Evolutionary conservation across 1,140 invertebrate species (phyloP).

Genomic region (Campodea augens): DNA sequence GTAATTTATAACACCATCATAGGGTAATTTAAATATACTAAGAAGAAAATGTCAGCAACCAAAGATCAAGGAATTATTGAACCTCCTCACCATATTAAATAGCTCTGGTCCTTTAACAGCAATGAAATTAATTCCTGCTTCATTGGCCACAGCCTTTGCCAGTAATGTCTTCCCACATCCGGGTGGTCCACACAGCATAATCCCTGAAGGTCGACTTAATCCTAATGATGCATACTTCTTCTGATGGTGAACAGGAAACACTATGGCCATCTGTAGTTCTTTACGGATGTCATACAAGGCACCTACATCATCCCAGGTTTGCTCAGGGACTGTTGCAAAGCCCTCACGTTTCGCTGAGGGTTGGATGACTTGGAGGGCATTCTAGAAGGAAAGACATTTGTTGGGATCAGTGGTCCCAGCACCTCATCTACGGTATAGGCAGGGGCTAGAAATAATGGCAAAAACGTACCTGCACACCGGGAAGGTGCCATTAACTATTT

Average conservation of each 20-base stretch:
- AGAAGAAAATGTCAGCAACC: not conserved
- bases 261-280: conserved; percentile 72
- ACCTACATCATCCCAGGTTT: conserved; percentile 93
- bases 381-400: no score
- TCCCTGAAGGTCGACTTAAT: conserved; percentile 58
- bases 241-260: conserved; percentile 75
- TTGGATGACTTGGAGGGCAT: conserved; percentile 61
- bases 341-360: conserved; percentile 93
- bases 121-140: conserved; percentile 91
- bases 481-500: no score
- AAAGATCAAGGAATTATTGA: conserved; percentile 8
- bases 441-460: no score
- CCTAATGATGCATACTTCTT: conserved; percentile 59
- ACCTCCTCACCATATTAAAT: conserved; percentile 61
- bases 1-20: no score
- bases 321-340: conserved; percentile 91
- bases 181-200: conserved; percentile 86
- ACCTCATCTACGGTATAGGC: no score
- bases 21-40: no score
- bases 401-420: no score
- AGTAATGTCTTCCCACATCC: conserved; percentile 81
- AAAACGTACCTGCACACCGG: no score
- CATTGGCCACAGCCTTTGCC: conserved; percentile 88
- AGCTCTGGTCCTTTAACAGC: conserved; percentile 93
- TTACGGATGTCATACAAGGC: conserved; percentile 71